Conservation (phyloP, 2,888 invertebrate genomes). For the Plemyria rubiginata region DNA sequence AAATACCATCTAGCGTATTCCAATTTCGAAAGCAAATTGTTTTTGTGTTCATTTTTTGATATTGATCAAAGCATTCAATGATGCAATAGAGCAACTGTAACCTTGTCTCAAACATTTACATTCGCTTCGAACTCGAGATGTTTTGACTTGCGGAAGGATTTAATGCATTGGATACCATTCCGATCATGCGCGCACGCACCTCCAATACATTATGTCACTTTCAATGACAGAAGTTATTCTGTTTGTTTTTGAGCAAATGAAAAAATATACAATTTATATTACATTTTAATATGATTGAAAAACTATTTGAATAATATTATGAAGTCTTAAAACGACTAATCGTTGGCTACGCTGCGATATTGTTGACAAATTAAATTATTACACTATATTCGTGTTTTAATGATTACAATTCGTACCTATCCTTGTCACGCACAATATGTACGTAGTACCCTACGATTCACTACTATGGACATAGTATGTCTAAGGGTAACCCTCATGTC, state of each 20-base stretch:
- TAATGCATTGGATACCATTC: slow-evolving; percentile 43
- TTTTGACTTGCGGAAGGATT: slow-evolving; percentile 42
- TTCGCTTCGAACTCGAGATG: slow-evolving; percentile 38
- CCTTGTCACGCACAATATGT: too few species aligned
- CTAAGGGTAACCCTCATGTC: too few species aligned
- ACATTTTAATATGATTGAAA: not conserved
- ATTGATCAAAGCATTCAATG: slow-evolving; percentile 31
- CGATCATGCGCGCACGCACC: slow-evolving; percentile 32
- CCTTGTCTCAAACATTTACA: slow-evolving; percentile 55
- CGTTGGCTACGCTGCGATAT: too few species aligned
- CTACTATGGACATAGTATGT: too few species aligned
- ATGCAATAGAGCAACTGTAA: slow-evolving; percentile 48
- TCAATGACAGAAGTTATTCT: slow-evolving; percentile 15
- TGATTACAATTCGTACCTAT: too few species aligned
- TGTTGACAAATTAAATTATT: too few species aligned
- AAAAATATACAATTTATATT: not conserved
- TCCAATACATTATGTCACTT: slow-evolving; percentile 28
- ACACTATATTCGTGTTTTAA: too few species aligned
- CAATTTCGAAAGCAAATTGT: slow-evolving; percentile 19
- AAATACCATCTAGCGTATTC: slow-evolving; percentile 17
- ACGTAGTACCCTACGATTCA: too few species aligned
- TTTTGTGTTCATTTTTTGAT: slow-evolving; percentile 17
- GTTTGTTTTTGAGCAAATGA: not conserved
- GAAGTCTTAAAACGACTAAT: too few species aligned
- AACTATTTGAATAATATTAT: not conserved